phyloP scores from a whole-genome alignment of 2,113 vertebrate genomes.

The Tylochromis polylepis region DNA sequence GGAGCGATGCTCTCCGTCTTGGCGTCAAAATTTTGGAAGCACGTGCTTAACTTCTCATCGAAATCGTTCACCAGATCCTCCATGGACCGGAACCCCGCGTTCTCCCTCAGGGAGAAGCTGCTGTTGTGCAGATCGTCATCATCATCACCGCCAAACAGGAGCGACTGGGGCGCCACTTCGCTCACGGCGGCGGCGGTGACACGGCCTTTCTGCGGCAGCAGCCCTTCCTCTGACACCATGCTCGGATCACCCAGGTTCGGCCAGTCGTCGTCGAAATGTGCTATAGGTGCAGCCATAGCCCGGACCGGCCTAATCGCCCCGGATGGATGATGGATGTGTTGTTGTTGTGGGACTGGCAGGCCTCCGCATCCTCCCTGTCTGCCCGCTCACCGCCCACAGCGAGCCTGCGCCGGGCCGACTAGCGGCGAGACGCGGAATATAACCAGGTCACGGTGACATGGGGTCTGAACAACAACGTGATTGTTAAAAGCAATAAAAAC shows the following conservation, averaged over 20 bases:
- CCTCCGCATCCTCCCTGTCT: constrained; percentile 50
- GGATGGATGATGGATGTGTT: background rate
- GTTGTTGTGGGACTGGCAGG: background rate
- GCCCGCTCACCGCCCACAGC: background rate
- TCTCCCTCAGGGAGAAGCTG: constrained; percentile 48
- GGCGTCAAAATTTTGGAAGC: constrained; percentile 72
- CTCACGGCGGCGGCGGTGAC: constrained; percentile 24
- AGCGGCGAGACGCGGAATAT: background rate
- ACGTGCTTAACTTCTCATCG: constrained; percentile 78
- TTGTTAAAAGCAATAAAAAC: background rate
- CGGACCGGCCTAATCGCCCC: constrained; percentile 26
- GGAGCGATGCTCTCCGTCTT: constrained; percentile 62
- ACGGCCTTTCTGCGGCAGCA: constrained; percentile 49
- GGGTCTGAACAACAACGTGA: background rate
- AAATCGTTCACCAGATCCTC: constrained; percentile 74
- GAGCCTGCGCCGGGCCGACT: background rate
- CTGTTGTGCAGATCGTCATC: constrained; percentile 46
- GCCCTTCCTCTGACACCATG: constrained; percentile 35
- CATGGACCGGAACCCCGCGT: constrained; percentile 42
- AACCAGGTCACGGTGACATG: background rate
- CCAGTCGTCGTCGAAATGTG: constrained; percentile 80
- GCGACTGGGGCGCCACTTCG: background rate
- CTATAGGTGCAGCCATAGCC: constrained; percentile 82
- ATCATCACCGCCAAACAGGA: background rate
- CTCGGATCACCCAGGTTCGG: constrained; percentile 77